Evolutionary conservation across 1,140 invertebrate species (phyloP).

Genomic region (Bombus fervidus): DNA sequence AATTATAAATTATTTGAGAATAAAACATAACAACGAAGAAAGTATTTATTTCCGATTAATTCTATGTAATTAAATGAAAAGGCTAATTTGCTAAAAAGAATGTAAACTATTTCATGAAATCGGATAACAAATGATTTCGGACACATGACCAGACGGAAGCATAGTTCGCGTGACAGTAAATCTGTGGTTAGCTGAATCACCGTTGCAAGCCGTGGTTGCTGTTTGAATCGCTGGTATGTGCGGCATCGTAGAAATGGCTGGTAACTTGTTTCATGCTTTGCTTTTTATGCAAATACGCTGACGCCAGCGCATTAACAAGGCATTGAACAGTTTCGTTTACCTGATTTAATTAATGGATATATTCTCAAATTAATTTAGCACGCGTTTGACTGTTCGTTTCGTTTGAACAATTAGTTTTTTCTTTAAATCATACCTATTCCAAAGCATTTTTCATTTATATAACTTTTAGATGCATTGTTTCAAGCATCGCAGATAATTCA

Average conservation of each 20-base stretch:
- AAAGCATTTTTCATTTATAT: no score
- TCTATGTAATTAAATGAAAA: neutral
- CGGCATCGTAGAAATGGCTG: constrained; percentile 53
- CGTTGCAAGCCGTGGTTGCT: constrained; percentile 48
- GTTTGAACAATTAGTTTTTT: neutral
- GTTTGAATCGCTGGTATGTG: constrained; percentile 58
- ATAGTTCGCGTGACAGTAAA: constrained; percentile 60
- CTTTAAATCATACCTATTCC: neutral
- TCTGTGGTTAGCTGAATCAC: constrained; percentile 61
- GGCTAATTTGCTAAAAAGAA: neutral
- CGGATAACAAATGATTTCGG: constrained; percentile 21
- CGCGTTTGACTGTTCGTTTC: neutral
- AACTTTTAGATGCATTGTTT: no score
- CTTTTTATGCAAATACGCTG: constrained; percentile 23
- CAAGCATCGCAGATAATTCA: no score
- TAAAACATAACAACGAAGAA: no score
- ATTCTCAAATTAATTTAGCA: no score
- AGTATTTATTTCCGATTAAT: no score
- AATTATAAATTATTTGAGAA: no score
- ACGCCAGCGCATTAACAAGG: constrained; percentile 44
- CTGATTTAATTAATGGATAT: neutral
- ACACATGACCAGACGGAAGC: constrained; percentile 36
- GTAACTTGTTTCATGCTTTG: constrained; percentile 34
- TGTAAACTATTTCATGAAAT: constrained; percentile 17
- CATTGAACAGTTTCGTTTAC: neutral